A percentile compares a stretch with the other conserved stretches of the same genome.
These are phyloP conservation scores for Procavia capensis DNA, from an alignment of 2,113 vertebrate species.

Conservation along the genomic window DNA sequence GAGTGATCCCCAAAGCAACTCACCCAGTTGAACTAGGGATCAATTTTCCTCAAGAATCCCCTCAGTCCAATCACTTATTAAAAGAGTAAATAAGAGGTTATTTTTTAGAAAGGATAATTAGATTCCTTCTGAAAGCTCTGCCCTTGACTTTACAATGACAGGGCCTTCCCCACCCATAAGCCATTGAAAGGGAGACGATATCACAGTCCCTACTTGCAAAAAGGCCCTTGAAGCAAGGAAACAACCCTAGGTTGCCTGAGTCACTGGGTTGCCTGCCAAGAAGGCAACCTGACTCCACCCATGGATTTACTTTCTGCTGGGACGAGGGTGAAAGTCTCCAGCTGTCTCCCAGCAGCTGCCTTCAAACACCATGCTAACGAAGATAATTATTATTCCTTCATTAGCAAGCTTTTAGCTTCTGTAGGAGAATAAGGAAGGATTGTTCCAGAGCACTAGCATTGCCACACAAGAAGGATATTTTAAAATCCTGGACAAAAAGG, in stretches of 20 bases:
- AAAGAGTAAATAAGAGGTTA: background rate
- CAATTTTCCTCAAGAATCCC: background rate
- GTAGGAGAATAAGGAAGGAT: background rate
- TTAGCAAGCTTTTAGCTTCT: background rate
- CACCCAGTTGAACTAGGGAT: background rate
- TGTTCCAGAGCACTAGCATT: background rate
- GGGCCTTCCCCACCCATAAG: background rate
- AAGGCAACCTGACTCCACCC: background rate
- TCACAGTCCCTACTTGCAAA: background rate
- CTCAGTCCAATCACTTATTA: background rate
- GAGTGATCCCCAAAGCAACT: background rate
- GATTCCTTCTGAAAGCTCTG: slow-evolving; percentile 10
- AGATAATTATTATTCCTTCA: background rate
- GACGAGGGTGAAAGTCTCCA: slow-evolving; percentile 2
- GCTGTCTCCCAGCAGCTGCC: background rate
- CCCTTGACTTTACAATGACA: background rate
- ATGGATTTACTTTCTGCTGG: background rate
- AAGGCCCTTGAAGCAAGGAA: background rate
- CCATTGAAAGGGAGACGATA: background rate
- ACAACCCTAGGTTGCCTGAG: background rate
- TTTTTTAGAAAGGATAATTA: background rate
- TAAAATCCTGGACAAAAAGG: background rate
- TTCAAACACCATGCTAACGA: background rate
- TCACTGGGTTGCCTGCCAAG: background rate
- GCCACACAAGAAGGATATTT: background rate